Evolutionary conservation across 1,140 invertebrate species (phyloP), one percentile per base, ranked within the genome.

Genomic region (Coenobita brevimanus): DNA sequence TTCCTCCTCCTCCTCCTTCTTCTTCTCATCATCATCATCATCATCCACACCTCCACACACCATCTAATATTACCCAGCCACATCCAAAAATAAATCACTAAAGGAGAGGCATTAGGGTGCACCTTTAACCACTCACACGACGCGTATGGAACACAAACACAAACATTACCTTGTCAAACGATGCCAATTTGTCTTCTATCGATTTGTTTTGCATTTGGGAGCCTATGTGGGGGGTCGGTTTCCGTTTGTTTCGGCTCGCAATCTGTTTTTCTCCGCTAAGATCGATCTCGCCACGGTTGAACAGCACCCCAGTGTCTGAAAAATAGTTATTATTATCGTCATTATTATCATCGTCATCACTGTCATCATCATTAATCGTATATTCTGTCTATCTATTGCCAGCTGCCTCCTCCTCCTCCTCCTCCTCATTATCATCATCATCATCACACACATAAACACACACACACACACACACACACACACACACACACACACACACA

Each of bases 201-300:
- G 83, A 86, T 67, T 86, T 86, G 60, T 69, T 86, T 6, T 79
- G 83, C n/a, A 75, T 17, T 67, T 67, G 43, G 15, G 60, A 43
- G 33, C 73, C 30, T 67, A 78, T 79, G 38, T 78, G 83, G 15
- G 43, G 73, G n/a, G 50, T 60, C 60, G 64, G 83, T 78, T 86
- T 86, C 73, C 83, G 64, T 27, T 86, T 86, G 3, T 86, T 75
- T 27, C 75, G 38, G 10, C 33, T 33, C 15, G 17, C 30, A 43
- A 27, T 33, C 24, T n/a, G 62, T 10, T 60, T 73, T 36, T 88
- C 85, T 0, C 67, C 76, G 24, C 46, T 88, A 24, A 88, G 64
- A 38, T 89, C 79, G 0, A 89, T 89, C 62, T 89, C 88, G 33
- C 75, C 75, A 60, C 88, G 62, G 3, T 76, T 82, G 73, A 89